phyloP scores from a whole-genome alignment of 2,797 vertebrate genomes.

The Fratercula arctica region DNA sequence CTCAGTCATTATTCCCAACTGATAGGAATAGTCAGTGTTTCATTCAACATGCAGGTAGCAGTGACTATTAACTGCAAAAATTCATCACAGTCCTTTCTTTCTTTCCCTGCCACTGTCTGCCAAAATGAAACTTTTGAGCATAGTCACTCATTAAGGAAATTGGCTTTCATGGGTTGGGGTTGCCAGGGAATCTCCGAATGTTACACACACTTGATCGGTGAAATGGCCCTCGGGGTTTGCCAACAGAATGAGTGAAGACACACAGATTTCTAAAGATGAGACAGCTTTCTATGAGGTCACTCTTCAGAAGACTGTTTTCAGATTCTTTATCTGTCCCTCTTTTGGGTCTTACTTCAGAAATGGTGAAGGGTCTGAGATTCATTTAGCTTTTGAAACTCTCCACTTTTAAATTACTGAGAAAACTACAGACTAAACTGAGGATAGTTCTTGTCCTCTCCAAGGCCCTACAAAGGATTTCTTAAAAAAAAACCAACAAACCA shows the following conservation, averaged over 20 bases:
- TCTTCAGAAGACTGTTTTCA: neutral
- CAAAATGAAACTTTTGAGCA: neutral
- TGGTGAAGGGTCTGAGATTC: neutral
- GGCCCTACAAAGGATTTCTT: neutral
- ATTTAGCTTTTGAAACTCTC: neutral
- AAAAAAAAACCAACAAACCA: neutral
- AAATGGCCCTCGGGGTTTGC: neutral
- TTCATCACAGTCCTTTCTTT: neutral
- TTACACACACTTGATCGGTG: neutral
- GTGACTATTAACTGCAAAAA: neutral
- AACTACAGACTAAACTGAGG: neutral
- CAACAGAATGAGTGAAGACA: neutral
- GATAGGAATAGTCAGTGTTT: neutral
- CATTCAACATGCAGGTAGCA: neutral
- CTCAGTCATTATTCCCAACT: neutral
- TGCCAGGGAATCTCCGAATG: neutral
- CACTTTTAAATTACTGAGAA: neutral
- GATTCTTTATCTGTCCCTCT: neutral
- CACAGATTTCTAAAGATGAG: neutral
- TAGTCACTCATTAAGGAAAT: neutral
- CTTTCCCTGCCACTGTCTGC: neutral
- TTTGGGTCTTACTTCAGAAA: neutral
- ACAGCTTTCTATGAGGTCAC: neutral
- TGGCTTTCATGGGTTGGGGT: neutral
- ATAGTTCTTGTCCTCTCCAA: neutral